A percentile compares a stretch with the other conserved stretches of the same genome.
Conservation (phyloP, 2,888 invertebrate genomes). For the Nymphalis polychloros region DNA sequence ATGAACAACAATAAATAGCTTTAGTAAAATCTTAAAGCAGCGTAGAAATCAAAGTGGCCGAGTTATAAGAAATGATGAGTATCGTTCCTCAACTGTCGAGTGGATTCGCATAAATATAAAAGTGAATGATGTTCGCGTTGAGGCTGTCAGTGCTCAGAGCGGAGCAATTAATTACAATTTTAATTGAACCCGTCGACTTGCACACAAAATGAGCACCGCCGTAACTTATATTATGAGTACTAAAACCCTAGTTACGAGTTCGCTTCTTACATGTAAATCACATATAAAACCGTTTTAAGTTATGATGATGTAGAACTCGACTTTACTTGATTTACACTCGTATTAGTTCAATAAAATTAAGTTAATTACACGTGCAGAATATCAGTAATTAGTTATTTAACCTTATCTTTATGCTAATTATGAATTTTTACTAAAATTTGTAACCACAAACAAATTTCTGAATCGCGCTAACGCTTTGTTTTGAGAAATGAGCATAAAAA, state of each 20-base stretch:
- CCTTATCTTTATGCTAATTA: not conserved
- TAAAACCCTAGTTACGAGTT: conserved; percentile 45
- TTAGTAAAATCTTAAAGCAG: not conserved
- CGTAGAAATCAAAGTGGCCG: conserved; percentile 36
- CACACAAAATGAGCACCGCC: conserved; percentile 44
- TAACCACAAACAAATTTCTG: too few relatives aligned
- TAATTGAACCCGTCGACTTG: conserved; percentile 66
- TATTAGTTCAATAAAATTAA: not conserved
- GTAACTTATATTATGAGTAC: conserved; percentile 38
- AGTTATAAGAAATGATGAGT: conserved; percentile 59
- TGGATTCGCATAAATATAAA: conserved; percentile 74
- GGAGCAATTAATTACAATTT: conserved; percentile 77
- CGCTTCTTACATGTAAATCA: conserved; percentile 39
- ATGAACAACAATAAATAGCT: not conserved
- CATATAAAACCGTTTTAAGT: conserved; percentile 30
- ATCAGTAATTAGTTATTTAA: not conserved
- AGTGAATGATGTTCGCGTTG: conserved; percentile 72
- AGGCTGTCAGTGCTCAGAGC: conserved; percentile 67
- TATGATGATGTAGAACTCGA: conserved; percentile 10
- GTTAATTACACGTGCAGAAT: not conserved
- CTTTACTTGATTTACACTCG: not conserved
- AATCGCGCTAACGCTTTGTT: too few relatives aligned
- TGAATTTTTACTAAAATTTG: too few relatives aligned
- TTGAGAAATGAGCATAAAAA: too few relatives aligned
- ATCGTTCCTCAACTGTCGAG: conserved; percentile 69